Evolutionary conservation across 2,113 vertebrate species (phyloP).

Genomic region (Felis chaus): DNA sequence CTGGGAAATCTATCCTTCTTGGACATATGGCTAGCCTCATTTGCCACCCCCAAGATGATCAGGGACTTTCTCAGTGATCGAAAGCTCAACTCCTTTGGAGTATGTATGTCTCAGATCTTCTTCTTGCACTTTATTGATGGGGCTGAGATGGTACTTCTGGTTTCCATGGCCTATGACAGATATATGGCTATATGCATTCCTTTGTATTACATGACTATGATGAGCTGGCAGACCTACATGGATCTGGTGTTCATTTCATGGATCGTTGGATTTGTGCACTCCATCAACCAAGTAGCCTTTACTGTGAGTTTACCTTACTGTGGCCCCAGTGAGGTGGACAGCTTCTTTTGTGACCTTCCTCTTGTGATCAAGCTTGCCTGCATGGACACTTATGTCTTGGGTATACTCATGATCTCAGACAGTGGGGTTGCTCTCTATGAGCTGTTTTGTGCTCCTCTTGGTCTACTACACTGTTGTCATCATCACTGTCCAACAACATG

Average conservation of each 20-base stretch:
- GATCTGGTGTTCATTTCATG: constrained; percentile 58
- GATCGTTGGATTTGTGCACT: constrained; percentile 56
- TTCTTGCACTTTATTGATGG: constrained; percentile 66
- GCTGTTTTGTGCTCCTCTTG: constrained; percentile 57
- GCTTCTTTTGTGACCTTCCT: constrained; percentile 71
- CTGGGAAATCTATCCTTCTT: constrained; percentile 65
- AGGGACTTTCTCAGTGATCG: constrained; percentile 33
- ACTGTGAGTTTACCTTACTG: constrained; percentile 71
- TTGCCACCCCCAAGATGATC: constrained; percentile 68
- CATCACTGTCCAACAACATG: neutral
- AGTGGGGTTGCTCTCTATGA: constrained; percentile 50
- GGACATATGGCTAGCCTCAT: constrained; percentile 62
- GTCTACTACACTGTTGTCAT: constrained; percentile 49
- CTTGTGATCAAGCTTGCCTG: constrained; percentile 70
- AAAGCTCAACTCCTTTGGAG: constrained; percentile 64
- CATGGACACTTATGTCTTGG: constrained; percentile 50
- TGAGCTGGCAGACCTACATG: constrained; percentile 20
- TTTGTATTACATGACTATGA: constrained; percentile 62
- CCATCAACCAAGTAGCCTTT: constrained; percentile 64
- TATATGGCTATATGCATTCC: constrained; percentile 73
- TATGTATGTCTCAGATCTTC: constrained; percentile 68
- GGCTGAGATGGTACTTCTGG: constrained; percentile 67
- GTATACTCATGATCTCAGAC: constrained; percentile 62
- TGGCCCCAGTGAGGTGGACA: constrained; percentile 57
- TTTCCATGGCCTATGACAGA: constrained; percentile 73